Evolutionary conservation across 2,797 vertebrate species (phyloP).

Genomic region (Tenualosa thibaudeaui): DNA sequence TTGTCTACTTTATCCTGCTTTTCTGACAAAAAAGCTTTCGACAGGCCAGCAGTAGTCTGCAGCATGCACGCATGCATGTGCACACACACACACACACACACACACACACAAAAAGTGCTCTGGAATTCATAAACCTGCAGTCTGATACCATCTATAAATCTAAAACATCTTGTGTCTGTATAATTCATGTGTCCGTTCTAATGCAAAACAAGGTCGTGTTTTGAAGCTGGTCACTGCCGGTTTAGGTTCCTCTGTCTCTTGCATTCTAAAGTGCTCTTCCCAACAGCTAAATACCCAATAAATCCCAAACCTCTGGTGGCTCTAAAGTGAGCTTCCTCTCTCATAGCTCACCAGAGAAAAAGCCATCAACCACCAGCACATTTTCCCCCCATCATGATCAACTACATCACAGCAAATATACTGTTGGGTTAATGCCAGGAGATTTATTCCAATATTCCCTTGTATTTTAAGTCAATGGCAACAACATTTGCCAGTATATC

Average conservation of each 20-base stretch:
- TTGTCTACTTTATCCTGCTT: background rate
- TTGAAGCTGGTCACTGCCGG: background rate
- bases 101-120: background rate
- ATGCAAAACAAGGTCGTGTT: conserved; percentile 14
- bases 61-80: background rate
- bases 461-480: background rate
- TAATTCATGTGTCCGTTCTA: background rate
- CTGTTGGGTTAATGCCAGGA: background rate
- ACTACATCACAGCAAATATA: background rate
- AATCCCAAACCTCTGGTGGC: background rate
- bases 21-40: background rate
- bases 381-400: background rate
- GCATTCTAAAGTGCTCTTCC: conserved; percentile 21
- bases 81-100: too few relatives aligned
- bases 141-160: conserved; percentile 5
- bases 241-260: conserved; percentile 7
- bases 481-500: background rate
- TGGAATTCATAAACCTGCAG: background rate
- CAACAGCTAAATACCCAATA: conserved; percentile 6
- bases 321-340: background rate
- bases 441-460: background rate
- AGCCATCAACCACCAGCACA: background rate
- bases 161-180: background rate
- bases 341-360: background rate
- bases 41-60: background rate